Percentiles rank a stretch among this genome's conserved stretches.
phyloP scores from a whole-genome alignment of 2,888 invertebrate genomes.

The Microchrysa polita region DNA sequence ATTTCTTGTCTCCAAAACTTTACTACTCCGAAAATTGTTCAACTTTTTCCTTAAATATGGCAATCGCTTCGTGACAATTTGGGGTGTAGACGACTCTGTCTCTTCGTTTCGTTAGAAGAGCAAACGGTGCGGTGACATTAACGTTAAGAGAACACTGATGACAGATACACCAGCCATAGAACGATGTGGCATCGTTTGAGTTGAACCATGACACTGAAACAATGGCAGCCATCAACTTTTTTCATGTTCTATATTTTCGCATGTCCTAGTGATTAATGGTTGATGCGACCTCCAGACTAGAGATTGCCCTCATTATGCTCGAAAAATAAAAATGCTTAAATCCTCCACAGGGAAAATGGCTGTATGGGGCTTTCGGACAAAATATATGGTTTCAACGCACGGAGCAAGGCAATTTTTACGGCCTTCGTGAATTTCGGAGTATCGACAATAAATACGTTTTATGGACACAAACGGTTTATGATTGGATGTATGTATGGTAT shows the following conservation, averaged over 20 bases:
- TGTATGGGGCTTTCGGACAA: slow-evolving; percentile 23
- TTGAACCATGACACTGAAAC: neutral
- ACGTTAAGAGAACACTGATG: neutral
- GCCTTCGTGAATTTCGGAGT: neutral
- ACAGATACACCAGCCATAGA: neutral
- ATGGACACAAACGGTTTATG: slow-evolving; percentile 24
- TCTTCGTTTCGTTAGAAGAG: neutral
- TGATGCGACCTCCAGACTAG: slow-evolving; percentile 26
- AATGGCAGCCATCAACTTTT: neutral
- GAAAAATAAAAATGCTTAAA: slow-evolving; percentile 25
- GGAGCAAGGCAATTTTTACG: slow-evolving; percentile 28
- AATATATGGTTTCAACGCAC: slow-evolving; percentile 32
- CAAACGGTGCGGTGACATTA: neutral
- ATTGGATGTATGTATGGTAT: slow-evolving; percentile 8
- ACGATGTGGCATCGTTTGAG: neutral
- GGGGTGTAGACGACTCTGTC: neutral
- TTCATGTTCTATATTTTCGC: neutral
- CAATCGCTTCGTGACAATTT: neutral
- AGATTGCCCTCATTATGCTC: slow-evolving; percentile 27
- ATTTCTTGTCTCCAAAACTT: slow-evolving; percentile 19
- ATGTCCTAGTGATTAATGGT: slow-evolving; percentile 34
- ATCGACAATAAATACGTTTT: slow-evolving; percentile 37
- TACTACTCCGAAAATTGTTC: neutral
- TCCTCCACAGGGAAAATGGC: slow-evolving; percentile 33
- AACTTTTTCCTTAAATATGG: too few relatives aligned